A percentile compares a stretch with the other conserved stretches of the same genome.
Conservation (phyloP, 2,113 vertebrate genomes). For the Oophaga pumilio region DNA sequence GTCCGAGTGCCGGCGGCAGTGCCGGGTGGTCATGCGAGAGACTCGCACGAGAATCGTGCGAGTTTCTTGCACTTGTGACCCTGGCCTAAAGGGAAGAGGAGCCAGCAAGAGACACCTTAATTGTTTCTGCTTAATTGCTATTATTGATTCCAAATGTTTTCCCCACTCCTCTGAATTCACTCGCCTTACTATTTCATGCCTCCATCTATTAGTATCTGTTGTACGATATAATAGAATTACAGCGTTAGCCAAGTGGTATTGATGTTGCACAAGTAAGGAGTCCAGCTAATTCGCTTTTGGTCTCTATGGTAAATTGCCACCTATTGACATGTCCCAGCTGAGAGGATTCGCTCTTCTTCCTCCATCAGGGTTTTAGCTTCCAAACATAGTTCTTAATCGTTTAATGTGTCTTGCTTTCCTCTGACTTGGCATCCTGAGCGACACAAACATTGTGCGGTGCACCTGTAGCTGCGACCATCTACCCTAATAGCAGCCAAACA, state of each 20-base stretch:
- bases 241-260: not conserved
- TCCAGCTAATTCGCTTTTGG: conserved; percentile 4
- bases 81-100: no score
- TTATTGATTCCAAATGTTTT: not conserved
- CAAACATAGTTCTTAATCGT: conserved; percentile 41
- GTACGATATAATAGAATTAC: not conserved
- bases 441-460: not conserved
- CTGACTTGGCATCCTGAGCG: not conserved
- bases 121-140: not conserved
- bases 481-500: not conserved
- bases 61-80: no score
- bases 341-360: conserved; percentile 36
- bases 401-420: conserved; percentile 41
- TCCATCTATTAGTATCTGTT: not conserved
- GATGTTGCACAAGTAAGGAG: not conserved
- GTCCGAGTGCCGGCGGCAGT: no score
- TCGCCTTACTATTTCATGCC: not conserved
- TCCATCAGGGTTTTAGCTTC: conserved; percentile 35
- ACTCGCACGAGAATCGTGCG: no score
- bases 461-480: not conserved
- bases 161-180: not conserved
- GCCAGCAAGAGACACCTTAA: not conserved
- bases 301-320: conserved; percentile 18
- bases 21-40: no score
- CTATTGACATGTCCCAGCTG: conserved; percentile 28